phyloP scores from a whole-genome alignment of 1,140 invertebrate genomes.

The Drosophila tristis region DNA sequence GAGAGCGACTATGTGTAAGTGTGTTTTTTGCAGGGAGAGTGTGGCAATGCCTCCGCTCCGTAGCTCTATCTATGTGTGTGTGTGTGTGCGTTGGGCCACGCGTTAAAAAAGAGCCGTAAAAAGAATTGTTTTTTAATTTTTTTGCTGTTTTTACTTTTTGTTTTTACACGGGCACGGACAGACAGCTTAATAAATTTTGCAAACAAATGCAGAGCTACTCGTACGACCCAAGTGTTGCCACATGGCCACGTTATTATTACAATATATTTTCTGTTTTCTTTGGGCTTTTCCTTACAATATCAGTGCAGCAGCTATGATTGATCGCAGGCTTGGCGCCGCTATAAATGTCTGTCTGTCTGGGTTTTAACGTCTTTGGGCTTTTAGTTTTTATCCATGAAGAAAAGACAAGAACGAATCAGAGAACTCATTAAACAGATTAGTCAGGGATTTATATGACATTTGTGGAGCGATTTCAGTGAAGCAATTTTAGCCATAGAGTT shows the following conservation, averaged over 20 bases:
- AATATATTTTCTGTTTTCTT: constrained; percentile 6
- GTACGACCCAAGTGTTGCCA: constrained; percentile 28
- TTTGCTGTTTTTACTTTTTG: constrained; percentile 45
- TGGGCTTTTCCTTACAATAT: constrained; percentile 8
- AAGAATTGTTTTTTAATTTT: constrained; percentile 9
- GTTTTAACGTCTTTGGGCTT: constrained; percentile 56
- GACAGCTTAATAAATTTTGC: constrained; percentile 56
- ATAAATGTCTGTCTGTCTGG: constrained; percentile 29
- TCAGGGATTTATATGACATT: neutral
- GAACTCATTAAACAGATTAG: constrained; percentile 18
- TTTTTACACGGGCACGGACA: constrained; percentile 48
- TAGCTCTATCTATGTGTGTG: constrained; percentile 57
- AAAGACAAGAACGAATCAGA: constrained; percentile 5
- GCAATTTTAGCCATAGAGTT: too few species aligned
- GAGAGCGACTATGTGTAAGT: constrained; percentile 2
- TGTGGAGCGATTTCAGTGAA: too few species aligned
- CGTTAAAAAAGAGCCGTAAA: constrained; percentile 58
- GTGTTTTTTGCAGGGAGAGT: constrained; percentile 3
- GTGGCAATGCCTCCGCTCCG: constrained; percentile 38
- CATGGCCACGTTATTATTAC: constrained; percentile 22
- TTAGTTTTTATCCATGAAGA: constrained; percentile 63
- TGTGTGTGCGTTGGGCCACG: constrained; percentile 62
- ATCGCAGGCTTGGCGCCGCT: constrained; percentile 51
- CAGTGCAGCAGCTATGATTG: constrained; percentile 30
- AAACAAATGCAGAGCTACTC: constrained; percentile 48